Conservation (phyloP, 2,888 invertebrate genomes). For the Rhaphigaster nebulosa region DNA sequence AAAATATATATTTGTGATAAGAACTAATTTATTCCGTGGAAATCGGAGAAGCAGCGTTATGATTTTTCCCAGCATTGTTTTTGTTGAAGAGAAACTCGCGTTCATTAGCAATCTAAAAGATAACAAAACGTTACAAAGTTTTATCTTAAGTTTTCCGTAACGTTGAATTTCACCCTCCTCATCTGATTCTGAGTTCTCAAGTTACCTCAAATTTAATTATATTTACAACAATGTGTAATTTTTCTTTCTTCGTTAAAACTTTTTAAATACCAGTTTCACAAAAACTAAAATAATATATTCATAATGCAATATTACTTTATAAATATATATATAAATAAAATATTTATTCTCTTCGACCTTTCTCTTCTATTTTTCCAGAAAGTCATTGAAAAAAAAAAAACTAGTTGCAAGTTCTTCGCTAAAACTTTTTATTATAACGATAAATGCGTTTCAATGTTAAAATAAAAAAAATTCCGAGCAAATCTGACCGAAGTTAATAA, state of each 20-base stretch:
- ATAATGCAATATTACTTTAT: too few species aligned
- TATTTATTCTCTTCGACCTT: too few species aligned
- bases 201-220: conserved; percentile 9
- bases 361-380: too few species aligned
- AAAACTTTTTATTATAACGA: too few species aligned
- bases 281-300: too few species aligned
- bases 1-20: neutral
- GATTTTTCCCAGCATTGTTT: neutral
- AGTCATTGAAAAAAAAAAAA: too few species aligned
- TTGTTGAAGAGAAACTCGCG: neutral
- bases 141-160: conserved; percentile 30
- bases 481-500: too few species aligned
- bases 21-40: neutral
- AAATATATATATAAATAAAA: too few species aligned
- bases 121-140: conserved; percentile 7
- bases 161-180: neutral
- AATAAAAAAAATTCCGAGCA: too few species aligned
- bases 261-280: neutral
- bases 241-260: neutral
- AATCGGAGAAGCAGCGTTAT: neutral
- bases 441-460: too few species aligned
- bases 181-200: neutral
- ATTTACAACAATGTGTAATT: neutral
- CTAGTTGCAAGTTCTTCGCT: too few species aligned
- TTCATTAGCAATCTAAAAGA: conserved; percentile 7